Evolutionary conservation across 2,113 vertebrate species (phyloP), one percentile per base, ranked within the genome.

Genomic region (Struthio camelus): DNA sequence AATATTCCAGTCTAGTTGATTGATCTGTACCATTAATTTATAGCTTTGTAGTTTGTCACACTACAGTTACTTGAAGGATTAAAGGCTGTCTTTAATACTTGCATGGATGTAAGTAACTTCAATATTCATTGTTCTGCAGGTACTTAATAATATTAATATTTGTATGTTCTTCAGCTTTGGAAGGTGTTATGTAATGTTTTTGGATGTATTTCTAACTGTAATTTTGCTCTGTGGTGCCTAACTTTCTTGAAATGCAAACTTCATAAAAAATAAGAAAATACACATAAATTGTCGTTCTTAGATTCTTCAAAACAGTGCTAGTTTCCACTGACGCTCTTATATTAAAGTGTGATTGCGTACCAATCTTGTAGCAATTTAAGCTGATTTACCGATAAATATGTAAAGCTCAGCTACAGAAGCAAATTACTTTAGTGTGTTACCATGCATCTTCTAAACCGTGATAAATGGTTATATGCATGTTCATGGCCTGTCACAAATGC

Each of bases 101-200:
- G 53, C 17, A 1, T 9, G 51, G 67, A 2, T 32, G 4, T 34
- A 13, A 67, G n/a, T 11, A 64, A 40, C 56, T 90, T 6, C 8
- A 16, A 13, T 71, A 17, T 56, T 87, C 18, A n/a, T n/a, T n/a
- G n/a, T 20, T 44, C 42, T 69, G 30, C 32, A 46, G 19, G 18
- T 67, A 44, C 11, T n/a, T n/a, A 40, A 44, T 38, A 28, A 0
- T 61, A 38, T 58, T 62, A 42, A 11, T 48, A 42, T 51, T 38
- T 38, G 56, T 58, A 30, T 58, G 38, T 54, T 20, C 6, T 4
- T 71, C 6, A 2, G 10, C 8, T 83, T 62, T n/a, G 24, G 32
- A 56, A 56, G 38, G 17, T 54, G 3, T 0, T 56, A 3, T 12
- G 10, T 66, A 58, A n/a, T n/a, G n/a, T n/a, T n/a, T 64, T 38